phyloP scores from a whole-genome alignment of 2,797 vertebrate genomes.

The Tokudaia muenninki region DNA sequence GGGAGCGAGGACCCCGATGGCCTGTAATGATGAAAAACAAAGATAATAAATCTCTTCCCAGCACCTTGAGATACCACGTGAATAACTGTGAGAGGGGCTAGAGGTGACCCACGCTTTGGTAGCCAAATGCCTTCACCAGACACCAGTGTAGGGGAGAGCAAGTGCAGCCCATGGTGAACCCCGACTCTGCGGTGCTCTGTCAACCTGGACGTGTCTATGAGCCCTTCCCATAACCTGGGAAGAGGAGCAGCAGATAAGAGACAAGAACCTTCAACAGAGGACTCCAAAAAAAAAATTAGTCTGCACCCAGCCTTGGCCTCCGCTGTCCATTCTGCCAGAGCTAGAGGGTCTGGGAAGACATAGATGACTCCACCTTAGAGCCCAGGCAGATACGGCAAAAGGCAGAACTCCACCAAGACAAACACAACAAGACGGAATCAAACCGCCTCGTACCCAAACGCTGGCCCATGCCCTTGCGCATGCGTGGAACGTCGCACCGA shows the following conservation, averaged over 20 bases:
- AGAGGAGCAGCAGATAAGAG: neutral
- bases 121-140: neutral
- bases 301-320: neutral
- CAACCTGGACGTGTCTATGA: neutral
- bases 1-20: neutral
- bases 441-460: neutral
- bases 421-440: neutral
- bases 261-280: neutral
- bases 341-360: neutral
- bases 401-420: neutral
- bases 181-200: neutral
- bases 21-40: neutral
- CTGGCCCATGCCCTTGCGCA: neutral
- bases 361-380: neutral
- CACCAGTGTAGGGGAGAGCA: neutral
- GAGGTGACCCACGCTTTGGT: neutral
- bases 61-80: neutral
- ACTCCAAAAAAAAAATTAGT: neutral
- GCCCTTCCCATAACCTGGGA: neutral
- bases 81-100: neutral
- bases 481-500: neutral
- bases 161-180: rapidly evolving
- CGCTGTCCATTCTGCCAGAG: neutral
- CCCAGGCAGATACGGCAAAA: neutral
- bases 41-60: neutral